These are phyloP conservation scores for Helleia helle DNA, from an alignment of 2,888 invertebrate species.

Conservation along the genomic window DNA sequence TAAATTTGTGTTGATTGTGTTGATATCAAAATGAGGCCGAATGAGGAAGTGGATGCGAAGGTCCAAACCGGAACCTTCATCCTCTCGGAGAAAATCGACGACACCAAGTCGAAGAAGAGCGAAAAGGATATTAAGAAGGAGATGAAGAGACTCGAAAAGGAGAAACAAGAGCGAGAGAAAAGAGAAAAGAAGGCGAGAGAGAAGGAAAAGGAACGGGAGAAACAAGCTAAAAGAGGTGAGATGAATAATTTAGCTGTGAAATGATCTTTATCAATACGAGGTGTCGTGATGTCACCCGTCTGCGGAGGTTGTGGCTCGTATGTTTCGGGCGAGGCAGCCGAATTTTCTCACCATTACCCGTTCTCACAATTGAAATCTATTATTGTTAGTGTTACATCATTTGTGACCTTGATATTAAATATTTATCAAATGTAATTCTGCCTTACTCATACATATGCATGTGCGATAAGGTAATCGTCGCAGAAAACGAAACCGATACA, in stretches of 20 bases:
- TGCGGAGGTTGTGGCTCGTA: conserved; percentile 30
- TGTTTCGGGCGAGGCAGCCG: conserved; percentile 30
- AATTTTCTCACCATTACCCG: conserved; percentile 32
- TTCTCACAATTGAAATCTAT: conserved; percentile 38
- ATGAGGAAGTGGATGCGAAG: conserved; percentile 60
- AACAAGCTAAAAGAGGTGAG: conserved; percentile 60
- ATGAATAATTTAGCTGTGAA: conserved; percentile 9
- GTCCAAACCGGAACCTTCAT: conserved; percentile 70
- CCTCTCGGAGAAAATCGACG: conserved; percentile 71
- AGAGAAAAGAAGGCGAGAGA: conserved; percentile 67
- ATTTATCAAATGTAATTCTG: conserved; percentile 39
- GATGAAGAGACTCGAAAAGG: conserved; percentile 65
- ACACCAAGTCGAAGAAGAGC: conserved; percentile 60
- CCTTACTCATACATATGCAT: conserved; percentile 23
- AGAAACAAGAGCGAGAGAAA: conserved; percentile 63
- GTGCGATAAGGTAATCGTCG: not conserved
- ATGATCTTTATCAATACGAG: conserved; percentile 21
- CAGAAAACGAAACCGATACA: not conserved
- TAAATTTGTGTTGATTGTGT: conserved; percentile 30
- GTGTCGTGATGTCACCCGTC: conserved; percentile 49
- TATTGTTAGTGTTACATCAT: conserved; percentile 53
- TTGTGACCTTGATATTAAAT: conserved; percentile 49
- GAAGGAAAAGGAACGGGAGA: conserved; percentile 65
- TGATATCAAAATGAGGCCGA: conserved; percentile 62
- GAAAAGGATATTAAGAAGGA: conserved; percentile 70